phyloP scores from a whole-genome alignment of 2,888 invertebrate genomes.

The Plebejus anna region DNA sequence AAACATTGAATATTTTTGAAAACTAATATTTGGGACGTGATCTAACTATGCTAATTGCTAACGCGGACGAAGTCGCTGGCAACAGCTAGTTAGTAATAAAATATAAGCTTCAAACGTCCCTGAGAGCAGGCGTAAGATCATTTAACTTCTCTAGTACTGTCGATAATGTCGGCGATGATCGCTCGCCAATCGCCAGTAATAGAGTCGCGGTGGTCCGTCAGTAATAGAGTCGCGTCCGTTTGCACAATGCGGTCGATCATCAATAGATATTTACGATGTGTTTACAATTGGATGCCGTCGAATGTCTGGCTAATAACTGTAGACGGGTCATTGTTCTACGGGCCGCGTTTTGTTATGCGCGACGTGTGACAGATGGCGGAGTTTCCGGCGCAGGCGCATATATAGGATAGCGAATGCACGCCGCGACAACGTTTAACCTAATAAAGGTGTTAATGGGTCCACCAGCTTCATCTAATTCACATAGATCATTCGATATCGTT shows the following conservation, averaged over 20 bases:
- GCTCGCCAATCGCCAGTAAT: not conserved
- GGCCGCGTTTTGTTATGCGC: constrained; percentile 50
- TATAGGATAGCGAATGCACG: constrained; percentile 48
- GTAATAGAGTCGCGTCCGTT: not conserved
- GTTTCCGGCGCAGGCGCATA: constrained; percentile 61
- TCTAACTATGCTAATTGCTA: too few species aligned
- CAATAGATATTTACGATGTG: constrained; percentile 21
- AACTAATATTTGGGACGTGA: too few species aligned
- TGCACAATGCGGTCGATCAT: constrained; percentile 18
- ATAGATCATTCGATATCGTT: constrained; percentile 6
- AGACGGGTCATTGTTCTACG: constrained; percentile 60
- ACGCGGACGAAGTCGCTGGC: too few species aligned
- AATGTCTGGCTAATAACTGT: constrained; percentile 37
- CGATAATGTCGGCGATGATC: not conserved
- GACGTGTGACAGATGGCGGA: constrained; percentile 52
- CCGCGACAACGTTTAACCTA: constrained; percentile 33
- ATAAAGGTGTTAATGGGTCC: constrained; percentile 17
- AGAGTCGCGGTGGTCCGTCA: not conserved
- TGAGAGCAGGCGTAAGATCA: not conserved
- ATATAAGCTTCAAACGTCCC: too few species aligned
- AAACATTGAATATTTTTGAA: too few species aligned
- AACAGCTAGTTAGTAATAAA: too few species aligned
- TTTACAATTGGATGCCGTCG: constrained; percentile 28
- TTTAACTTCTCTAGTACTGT: not conserved
- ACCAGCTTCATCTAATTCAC: constrained; percentile 14